Base-by-base conservation (phyloP, 2,797 vertebrate genomes). In the Thripadectes ignobilis region DNA sequence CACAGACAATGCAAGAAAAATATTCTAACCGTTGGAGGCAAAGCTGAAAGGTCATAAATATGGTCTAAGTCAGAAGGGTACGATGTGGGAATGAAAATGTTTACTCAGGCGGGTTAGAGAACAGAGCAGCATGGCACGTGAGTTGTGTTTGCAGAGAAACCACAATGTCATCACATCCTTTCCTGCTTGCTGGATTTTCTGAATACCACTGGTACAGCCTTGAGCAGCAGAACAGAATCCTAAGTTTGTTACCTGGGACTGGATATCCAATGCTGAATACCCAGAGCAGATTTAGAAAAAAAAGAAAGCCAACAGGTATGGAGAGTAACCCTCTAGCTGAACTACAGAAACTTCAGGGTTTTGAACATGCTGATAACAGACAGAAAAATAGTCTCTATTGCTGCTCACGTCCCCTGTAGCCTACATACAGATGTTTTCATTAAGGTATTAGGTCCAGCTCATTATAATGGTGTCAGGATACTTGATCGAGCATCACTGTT, bases 121-220 rank as follows among this genome's bases (percentile, higher is more conserved):
- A 58, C 43, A 55, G 30, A 87, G 27, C 10, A 81, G 72, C 6
- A 1, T 2, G 15, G 38, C 17, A 23, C 1, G 0, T 18, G 41
- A 32, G 26, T 27, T 20, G 27, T 7, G 14, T 65, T 85, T 58
- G n/a, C 46, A 76, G 39, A 39, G 62, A 84, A 84, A 38, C 3
- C 41, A 69, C 11, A 1, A 8, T 3, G 9, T 51, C 69, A 67
- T 27, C 14, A 1, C 16, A 58, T 52, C 15, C 65, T 46, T 23
- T 71, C 10, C 36, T 63, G 17, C 19, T 4, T 52, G 8, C 30
- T 79, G 55, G 9, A 39, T 82, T 65, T 69, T 36, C 46, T 81
- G 46, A 59, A 11, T 36, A 14, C 7, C 8, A 1, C 8, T 18
- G 14, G 14, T 7, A 32, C 46, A 74, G 32, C 17, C 58, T 3